phyloP scores from a whole-genome alignment of 2,888 invertebrate species.

The Phengaris alcon region DNA sequence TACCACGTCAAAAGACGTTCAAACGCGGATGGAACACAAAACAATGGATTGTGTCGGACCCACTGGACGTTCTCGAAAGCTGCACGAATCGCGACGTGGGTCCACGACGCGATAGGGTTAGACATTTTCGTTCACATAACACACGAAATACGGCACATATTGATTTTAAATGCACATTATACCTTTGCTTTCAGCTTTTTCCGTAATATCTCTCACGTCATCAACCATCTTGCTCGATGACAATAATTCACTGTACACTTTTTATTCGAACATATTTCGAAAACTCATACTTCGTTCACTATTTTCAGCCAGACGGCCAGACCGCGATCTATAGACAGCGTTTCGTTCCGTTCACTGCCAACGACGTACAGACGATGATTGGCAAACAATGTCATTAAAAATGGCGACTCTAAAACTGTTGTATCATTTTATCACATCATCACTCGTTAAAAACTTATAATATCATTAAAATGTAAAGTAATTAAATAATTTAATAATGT shows the following conservation, averaged over 20 bases:
- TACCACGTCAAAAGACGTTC: constrained; percentile 73
- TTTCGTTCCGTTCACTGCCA: constrained; percentile 77
- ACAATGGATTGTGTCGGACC: constrained; percentile 61
- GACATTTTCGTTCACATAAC: constrained; percentile 72
- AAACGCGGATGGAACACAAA: constrained; percentile 75
- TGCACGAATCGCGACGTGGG: constrained; percentile 73
- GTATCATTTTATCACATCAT: constrained; percentile 15
- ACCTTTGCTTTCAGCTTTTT: constrained; percentile 78
- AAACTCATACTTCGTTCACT: constrained; percentile 78
- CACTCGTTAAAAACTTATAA: neutral
- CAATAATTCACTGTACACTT: constrained; percentile 77
- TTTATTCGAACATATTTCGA: constrained; percentile 79
- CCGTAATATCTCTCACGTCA: constrained; percentile 76
- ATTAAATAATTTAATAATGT: neutral
- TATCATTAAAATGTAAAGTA: neutral
- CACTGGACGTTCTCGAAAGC: constrained; percentile 73
- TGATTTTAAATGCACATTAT: constrained; percentile 69
- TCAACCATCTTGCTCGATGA: constrained; percentile 79
- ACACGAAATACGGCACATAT: constrained; percentile 70
- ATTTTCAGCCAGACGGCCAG: constrained; percentile 74
- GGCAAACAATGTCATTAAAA: constrained; percentile 45
- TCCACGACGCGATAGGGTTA: constrained; percentile 78
- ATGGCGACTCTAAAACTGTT: constrained; percentile 46
- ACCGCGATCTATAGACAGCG: constrained; percentile 76
- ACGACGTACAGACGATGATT: constrained; percentile 54